Evolutionary conservation across 2,888 invertebrate species (phyloP).

Genomic region (Eristalinus sepulchralis): DNA sequence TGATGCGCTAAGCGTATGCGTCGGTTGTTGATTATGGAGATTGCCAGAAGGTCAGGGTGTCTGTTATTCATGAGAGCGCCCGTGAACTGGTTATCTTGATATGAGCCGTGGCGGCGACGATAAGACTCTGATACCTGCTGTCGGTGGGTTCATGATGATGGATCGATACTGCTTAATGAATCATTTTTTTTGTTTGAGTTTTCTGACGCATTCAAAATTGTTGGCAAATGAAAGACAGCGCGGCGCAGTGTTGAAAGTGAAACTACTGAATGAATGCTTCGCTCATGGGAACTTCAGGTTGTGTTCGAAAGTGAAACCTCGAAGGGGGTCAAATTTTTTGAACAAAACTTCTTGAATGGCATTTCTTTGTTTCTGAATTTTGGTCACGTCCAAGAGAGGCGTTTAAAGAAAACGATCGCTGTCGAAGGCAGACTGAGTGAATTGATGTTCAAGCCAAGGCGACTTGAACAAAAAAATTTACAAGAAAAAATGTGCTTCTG

Average conservation of each 20-base stretch:
- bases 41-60: conserved; percentile 9
- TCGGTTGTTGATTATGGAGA: conserved; percentile 1
- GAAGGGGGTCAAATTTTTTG: background rate
- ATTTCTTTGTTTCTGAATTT: background rate
- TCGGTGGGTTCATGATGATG: background rate
- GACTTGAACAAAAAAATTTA: no score
- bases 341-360: background rate
- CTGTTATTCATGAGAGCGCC: background rate
- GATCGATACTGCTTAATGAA: background rate
- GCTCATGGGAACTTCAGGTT: background rate
- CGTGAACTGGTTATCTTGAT: background rate
- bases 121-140: background rate
- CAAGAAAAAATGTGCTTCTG: no score
- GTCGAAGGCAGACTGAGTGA: background rate
- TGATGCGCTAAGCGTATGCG: background rate
- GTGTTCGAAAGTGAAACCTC: background rate
- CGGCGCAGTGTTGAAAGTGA: background rate
- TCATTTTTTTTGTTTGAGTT: background rate
- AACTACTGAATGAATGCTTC: background rate
- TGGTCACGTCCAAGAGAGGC: background rate
- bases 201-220: background rate
- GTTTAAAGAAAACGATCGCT: background rate
- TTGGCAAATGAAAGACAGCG: background rate
- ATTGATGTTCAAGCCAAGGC: no score
- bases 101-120: background rate